Evolutionary conservation across 2,797 vertebrate genomes (phyloP).

Genomic region (Megalops cyprinoides): DNA sequence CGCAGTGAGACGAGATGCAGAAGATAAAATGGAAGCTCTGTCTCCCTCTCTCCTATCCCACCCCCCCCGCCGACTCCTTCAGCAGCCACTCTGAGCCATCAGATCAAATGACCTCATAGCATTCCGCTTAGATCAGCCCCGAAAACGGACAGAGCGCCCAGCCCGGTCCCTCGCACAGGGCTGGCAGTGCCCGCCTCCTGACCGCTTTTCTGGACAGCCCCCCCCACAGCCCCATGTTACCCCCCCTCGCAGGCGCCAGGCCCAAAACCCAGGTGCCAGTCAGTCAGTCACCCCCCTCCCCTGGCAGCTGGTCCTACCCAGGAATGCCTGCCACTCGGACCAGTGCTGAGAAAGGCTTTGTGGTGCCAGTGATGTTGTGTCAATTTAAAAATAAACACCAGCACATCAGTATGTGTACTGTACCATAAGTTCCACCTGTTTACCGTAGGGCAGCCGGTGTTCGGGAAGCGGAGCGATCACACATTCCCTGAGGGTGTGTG

Average conservation of each 20-base stretch:
- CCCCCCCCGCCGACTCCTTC: constrained; percentile 43
- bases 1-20: constrained; percentile 39
- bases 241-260: not conserved
- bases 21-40: constrained; percentile 31
- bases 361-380: constrained; percentile 7
- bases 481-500: constrained; percentile 15
- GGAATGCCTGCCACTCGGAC: not conserved
- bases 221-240: not conserved
- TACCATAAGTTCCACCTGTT: constrained; percentile 38
- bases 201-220: not conserved
- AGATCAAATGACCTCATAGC: constrained; percentile 31
- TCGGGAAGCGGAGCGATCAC: constrained; percentile 13
- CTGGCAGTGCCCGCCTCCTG: not conserved
- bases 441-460: constrained; percentile 18
- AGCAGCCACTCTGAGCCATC: constrained; percentile 26
- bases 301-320: not conserved
- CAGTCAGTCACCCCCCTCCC: constrained; percentile 4
- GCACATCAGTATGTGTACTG: constrained; percentile 1
- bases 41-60: constrained; percentile 21
- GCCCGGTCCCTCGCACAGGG: not conserved
- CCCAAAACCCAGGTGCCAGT: constrained; percentile 17
- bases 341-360: constrained; percentile 13
- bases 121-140: constrained; percentile 34
- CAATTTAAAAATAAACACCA: constrained; percentile 28
- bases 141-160: constrained; percentile 25